Evolutionary conservation across 2,797 vertebrate species (phyloP).

Genomic region (Buceros bicornis): DNA sequence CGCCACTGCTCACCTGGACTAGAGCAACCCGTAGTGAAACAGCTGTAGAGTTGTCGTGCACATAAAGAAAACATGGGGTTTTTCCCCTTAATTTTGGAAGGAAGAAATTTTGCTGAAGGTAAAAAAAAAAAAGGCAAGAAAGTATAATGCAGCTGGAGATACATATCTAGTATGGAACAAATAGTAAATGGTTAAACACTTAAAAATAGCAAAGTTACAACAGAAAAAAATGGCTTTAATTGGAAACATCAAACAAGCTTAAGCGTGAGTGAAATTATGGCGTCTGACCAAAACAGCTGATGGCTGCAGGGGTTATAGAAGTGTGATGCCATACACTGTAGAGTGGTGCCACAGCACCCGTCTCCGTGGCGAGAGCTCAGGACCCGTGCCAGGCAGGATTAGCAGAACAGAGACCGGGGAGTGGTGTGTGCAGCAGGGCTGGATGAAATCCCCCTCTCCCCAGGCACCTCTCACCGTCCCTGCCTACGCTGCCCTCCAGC

Average conservation of each 20-base stretch:
- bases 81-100: background rate
- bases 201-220: background rate
- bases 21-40: background rate
- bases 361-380: fast-evolving
- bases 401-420: fast-evolving
- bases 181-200: background rate
- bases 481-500: too few relatives aligned
- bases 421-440: background rate
- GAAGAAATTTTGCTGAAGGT: too few relatives aligned
- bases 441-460: too few relatives aligned
- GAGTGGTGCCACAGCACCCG: background rate
- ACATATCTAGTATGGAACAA: too few relatives aligned
- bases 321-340: too few relatives aligned
- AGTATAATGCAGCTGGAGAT: too few relatives aligned
- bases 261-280: background rate
- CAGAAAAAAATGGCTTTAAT: background rate
- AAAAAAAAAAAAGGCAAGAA: too few relatives aligned
- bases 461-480: too few relatives aligned
- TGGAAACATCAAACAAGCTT: background rate
- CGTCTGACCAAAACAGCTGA: too few relatives aligned
- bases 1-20: background rate
- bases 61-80: background rate
- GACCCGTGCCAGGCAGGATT: background rate
- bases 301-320: too few relatives aligned
- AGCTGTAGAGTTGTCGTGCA: background rate